Evolutionary conservation across 2,888 invertebrate genomes (phyloP), one percentile per base, ranked within the genome.

Genomic region (Temnothorax rugatulus): DNA sequence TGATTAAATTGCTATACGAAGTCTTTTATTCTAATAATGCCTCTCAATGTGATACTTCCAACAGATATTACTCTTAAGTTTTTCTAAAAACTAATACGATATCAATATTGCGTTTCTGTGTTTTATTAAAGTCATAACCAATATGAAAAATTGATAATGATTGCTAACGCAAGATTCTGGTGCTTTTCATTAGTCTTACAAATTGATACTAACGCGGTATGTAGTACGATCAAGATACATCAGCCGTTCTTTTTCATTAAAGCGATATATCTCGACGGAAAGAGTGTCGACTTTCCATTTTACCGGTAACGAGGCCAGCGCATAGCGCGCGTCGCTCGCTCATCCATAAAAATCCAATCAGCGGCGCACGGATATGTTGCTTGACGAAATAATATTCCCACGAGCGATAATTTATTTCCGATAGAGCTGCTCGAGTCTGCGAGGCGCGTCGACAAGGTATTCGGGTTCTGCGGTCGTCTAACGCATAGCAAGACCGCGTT

Each of bases 401-500:
- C 83, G n/a, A 41, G 57, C 34, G 50, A 71, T 83, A 73, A 84
- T 84, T 76, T 71, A 64, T 59, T 57, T 57, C n/a, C 11, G 69
- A 68, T 73, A 34, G 71, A 38, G 52, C 18, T n/a, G 52, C 18
- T n/a, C 3, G 57, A 69, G 68, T 25, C 38, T 47, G 63, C 34
- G 63, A 76, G 52, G 34, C 64, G 38, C 44, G 71, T 77, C 84
- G 68, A 68, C 69, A 34, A 25, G 84, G 52, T 79, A 69, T 68
- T 57, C 59, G 73, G 79, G 69, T 29, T 85, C 79, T 85, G 89
- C 83, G 91, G 90, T 86, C 86, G 84, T 85, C 81, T 69, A 38
- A 69, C 91, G 90, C 91, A 89, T 89, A 88, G 90, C 87, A 90
- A 92, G 88, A 88, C 74, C 84, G 82, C 76, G 66, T 83, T 77